Base-by-base conservation (phyloP, 2,797 vertebrate genomes). In the Mus caroli region DNA sequence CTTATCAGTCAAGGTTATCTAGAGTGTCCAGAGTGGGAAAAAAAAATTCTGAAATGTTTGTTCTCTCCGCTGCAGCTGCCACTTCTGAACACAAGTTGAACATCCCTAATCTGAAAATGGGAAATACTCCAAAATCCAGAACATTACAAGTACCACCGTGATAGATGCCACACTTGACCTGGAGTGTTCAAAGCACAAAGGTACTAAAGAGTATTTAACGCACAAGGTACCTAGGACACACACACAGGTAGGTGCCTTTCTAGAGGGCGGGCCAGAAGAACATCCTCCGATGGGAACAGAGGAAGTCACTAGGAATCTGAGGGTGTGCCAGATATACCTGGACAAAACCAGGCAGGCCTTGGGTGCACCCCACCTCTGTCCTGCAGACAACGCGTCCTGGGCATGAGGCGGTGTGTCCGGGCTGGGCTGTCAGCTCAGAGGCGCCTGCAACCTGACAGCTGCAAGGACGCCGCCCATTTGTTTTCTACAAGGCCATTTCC, bases 381-480 rank as follows among this genome's bases (percentile, higher is more conserved):
- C 7, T 60, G 83, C n/a, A 92, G 56, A 24, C 26, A 78, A 60
- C 10, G 10, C 24, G 26, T 69, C 26, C 2, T 6, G 40, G 10
- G 3, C 3, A 6, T 75, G 50, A 0, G 5, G 50, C 6, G 26
- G 60, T 6, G 0, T 9, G n/a, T n/a, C 6, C 0, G 5, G 8
- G 62, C 37, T 0, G 22, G 60, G 22, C n/a, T 37, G 2, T 54
- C 86, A 10, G 52, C 24, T 11, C 31, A 82, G 54, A 56, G 46
- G 26, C 52, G 80, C 34, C 76, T 10, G 71, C 0, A 46, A n/a
- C 20, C 43, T 78, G 96, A 67, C 71, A 80, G 92, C 69, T 13
- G 12, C 9, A 19, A 60, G 34, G 20, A 73, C 37, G 19, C 40
- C 40, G 11, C 78, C 95, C 83, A 50, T 3, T 13, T 3, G 1